Base-by-base conservation (phyloP, 92 coral and sea anemone species). In the Scolanthus callimorphus region DNA sequence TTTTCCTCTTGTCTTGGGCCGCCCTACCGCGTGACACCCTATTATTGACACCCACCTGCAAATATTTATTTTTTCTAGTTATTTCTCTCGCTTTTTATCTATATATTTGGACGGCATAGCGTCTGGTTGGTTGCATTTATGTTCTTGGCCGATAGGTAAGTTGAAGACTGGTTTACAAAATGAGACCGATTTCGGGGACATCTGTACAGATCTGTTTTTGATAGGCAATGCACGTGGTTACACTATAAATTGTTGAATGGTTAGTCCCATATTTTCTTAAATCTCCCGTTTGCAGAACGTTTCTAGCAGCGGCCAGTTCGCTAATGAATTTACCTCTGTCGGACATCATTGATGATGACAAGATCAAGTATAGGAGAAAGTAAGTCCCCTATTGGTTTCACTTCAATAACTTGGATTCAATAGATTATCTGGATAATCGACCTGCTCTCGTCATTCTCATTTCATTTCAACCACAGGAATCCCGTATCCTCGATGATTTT, bases 401-500 rank as follows among this genome's bases (percentile, higher is more conserved):
- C n/a, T n/a, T n/a, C n/a, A n/a, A n/a, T n/a, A n/a, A n/a, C n/a
- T n/a, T n/a, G n/a, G n/a, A n/a, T n/a, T n/a, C n/a, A n/a, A n/a
- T n/a, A n/a, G n/a, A n/a, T n/a, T n/a, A n/a, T n/a, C n/a, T n/a
- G n/a, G n/a, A n/a, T n/a, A n/a, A n/a, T n/a, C n/a, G n/a, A n/a
- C n/a, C n/a, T n/a, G n/a, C n/a, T n/a, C n/a, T n/a, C n/a, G 41
- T 34, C 41, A 34, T 34, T 34, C 8, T 34, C 8, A 15, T 34
- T 34, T 34, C 15, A 34, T 34, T 34, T 34, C 15, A 6, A 34
- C 15, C 15, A 34, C 44, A 92, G 98, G 58, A 65, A 72, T 37
- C 98, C 98, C 20, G 80, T 92, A 20, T 92, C 98, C 29, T 92
- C 98, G 2, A 85, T 92, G 91, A 83, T 92, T 43, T 92, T 92